Evolutionary conservation across 2,113 vertebrate species (phyloP).

Genomic region (Panthera leo): DNA sequence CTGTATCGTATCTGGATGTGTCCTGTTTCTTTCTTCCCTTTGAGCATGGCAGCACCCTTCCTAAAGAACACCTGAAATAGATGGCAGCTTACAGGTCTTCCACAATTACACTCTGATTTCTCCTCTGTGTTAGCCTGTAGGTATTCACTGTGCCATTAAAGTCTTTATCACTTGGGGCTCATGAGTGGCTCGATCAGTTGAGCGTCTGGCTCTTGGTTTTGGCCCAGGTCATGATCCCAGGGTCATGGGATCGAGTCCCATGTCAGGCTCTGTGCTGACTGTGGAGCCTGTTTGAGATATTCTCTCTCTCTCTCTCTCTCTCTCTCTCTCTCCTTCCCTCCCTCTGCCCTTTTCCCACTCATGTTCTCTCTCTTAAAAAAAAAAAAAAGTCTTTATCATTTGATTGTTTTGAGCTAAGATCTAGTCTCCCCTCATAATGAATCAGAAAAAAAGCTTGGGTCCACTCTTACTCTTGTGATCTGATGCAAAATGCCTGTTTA

Average conservation of each 20-base stretch:
- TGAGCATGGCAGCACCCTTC: neutral
- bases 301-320: too few species aligned
- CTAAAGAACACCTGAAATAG: neutral
- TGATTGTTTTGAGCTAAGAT: neutral
- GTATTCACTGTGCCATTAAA: neutral
- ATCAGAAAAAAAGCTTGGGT: neutral
- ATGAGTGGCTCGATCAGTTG: too few species aligned
- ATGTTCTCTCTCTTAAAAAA: too few species aligned
- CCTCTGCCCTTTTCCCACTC: too few species aligned
- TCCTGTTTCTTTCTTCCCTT: neutral
- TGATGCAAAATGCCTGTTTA: neutral
- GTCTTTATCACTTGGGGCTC: neutral
- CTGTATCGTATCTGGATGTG: accelerated
- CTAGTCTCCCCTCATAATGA: neutral
- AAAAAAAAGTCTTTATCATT: neutral
- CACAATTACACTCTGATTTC: neutral
- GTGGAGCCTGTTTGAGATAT: too few species aligned
- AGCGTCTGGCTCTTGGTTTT: too few species aligned
- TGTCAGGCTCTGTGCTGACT: too few species aligned
- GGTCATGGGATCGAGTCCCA: too few species aligned
- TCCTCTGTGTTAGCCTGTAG: neutral
- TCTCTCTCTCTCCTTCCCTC: too few species aligned
- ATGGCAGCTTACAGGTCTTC: neutral
- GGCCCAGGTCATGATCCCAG: too few species aligned
- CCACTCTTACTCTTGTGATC: neutral